A percentile compares a stretch with the other conserved stretches of the same genome.
Evolutionary conservation across 2,797 vertebrate species (phyloP).

Genomic region (Tokudaia muenninki): DNA sequence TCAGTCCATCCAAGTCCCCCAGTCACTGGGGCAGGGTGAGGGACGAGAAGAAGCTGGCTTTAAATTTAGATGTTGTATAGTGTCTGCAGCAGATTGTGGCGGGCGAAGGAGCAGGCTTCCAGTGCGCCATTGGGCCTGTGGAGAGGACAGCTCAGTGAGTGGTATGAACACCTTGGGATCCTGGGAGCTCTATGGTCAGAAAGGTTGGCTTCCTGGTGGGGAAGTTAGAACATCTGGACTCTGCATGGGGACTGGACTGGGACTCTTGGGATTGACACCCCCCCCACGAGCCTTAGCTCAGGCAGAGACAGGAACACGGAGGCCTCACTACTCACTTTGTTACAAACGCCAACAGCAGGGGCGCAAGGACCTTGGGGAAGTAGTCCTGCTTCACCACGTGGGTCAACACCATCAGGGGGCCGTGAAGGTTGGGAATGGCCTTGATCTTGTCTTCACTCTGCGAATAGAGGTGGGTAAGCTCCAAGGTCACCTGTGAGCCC

Average conservation of each 20-base stretch:
- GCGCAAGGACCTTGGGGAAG: constrained; percentile 93
- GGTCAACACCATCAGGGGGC: constrained; percentile 95
- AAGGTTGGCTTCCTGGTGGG: not conserved
- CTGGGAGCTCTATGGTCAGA: not conserved
- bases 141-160: not conserved
- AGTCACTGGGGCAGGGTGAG: not conserved
- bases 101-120: constrained; percentile 93
- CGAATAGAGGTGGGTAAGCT: not conserved
- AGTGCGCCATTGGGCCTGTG: constrained; percentile 92
- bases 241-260: fast-evolving
- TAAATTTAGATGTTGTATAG: constrained; percentile 87
- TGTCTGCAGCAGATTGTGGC: constrained; percentile 92
- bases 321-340: constrained; percentile 93
- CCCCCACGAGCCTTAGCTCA: not conserved
- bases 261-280: too few species aligned
- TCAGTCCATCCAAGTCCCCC: constrained; percentile 9
- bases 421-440: constrained; percentile 92
- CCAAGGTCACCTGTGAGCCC: not conserved
- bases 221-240: fast-evolving
- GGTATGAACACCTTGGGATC: fast-evolving
- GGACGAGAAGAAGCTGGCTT: not conserved
- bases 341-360: constrained; percentile 93
- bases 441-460: constrained; percentile 98
- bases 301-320: fast-evolving
- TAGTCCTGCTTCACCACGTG: constrained; percentile 96